phyloP scores from a whole-genome alignment of 2,797 vertebrate species.

The Eospalax fontanierii region DNA sequence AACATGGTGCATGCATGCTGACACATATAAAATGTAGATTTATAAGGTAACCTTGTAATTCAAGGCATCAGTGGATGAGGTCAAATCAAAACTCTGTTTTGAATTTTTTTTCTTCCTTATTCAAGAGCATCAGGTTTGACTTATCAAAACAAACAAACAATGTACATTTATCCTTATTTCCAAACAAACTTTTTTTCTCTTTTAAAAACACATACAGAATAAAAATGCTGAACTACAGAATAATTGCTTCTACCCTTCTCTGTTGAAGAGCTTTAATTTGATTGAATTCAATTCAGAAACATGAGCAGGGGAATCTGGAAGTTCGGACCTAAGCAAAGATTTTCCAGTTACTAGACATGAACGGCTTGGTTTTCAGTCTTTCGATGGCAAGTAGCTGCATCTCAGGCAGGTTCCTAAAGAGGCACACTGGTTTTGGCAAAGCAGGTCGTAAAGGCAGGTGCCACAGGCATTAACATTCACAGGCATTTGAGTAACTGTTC shows the following conservation, averaged over 20 bases:
- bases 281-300: neutral
- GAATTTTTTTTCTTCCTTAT: neutral
- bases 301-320: neutral
- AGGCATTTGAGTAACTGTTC: no score
- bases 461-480: no score
- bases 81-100: neutral
- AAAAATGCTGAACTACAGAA: neutral
- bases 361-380: neutral
- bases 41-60: neutral
- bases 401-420: neutral
- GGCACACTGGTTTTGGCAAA: neutral
- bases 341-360: neutral
- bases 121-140: neutral
- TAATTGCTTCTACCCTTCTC: neutral
- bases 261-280: neutral
- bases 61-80: neutral
- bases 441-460: neutral
- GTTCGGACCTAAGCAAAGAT: neutral
- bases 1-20: neutral
- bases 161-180: neutral
- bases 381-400: no score
- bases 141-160: neutral
- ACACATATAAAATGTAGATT: neutral
- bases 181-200: neutral
- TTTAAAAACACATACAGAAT: neutral